These are phyloP conservation scores for Oryzias sinensis DNA, from an alignment of 2,797 vertebrate species.

Conservation along the genomic window DNA sequence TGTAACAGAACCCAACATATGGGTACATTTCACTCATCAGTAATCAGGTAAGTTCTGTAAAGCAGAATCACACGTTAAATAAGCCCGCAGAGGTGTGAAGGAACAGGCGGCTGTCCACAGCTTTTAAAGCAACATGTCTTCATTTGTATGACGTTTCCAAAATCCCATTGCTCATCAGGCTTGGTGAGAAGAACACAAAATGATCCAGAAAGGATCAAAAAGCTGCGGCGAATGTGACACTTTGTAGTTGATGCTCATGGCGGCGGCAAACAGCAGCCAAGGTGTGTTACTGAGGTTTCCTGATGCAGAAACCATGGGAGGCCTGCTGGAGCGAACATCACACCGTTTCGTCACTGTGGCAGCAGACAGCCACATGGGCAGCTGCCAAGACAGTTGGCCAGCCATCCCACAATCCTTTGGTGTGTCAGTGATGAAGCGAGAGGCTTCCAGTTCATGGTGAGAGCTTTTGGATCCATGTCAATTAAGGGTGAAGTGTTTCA, in stretches of 20 bases:
- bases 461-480: conserved; percentile 42
- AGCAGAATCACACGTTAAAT: conserved; percentile 43
- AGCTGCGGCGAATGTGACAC: conserved; percentile 15
- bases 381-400: conserved; percentile 77
- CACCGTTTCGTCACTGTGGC: conserved; percentile 83
- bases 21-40: conserved; percentile 12
- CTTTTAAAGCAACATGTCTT: conserved; percentile 6
- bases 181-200: conserved; percentile 37
- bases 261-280: conserved; percentile 75
- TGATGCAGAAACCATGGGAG: conserved; percentile 67
- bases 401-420: conserved; percentile 70
- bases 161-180: conserved; percentile 43
- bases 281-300: conserved; percentile 78
- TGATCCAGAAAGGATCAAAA: conserved; percentile 7
- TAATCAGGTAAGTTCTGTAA: conserved; percentile 48
- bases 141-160: conserved; percentile 26
- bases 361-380: conserved; percentile 57
- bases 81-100: conserved; percentile 59
- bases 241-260: conserved; percentile 42
- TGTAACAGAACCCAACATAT: neutral
- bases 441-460: conserved; percentile 32
- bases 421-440: conserved; percentile 64
- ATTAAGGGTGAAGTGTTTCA: conserved; percentile 23
- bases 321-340: conserved; percentile 81
- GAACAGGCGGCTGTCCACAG: conserved; percentile 63